Base-by-base conservation (phyloP, 2,888 invertebrate species). In the Polymixis flavicincta region DNA sequence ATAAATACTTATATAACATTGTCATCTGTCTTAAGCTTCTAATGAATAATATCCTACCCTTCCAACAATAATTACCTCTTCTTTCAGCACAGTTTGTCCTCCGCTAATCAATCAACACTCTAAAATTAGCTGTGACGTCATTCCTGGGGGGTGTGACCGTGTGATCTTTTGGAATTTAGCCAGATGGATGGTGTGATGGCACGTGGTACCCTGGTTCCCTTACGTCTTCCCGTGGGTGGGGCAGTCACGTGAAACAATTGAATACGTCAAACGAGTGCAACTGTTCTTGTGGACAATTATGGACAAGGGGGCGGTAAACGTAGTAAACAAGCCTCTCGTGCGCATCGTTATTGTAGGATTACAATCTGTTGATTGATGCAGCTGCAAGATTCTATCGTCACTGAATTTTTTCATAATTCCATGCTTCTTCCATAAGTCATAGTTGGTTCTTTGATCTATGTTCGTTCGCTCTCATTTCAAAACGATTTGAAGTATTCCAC, bases 141-240 rank as follows among this genome's bases (percentile, higher is more conserved):
- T 68, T 19, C 32, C 45, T 73, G 74, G 87, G 87, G 90, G 93
- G 92, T 92, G 92, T 93, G 92, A 90, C 90, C 84, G 88, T 85
- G 85, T 85, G 77, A 83, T 72, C 74, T 89, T 66, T 89, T 90
- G 90, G 90, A 87, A 68, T 54, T 71, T 14, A 70, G 84, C 85
- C 87, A 80, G 67, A 42, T 73, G 7, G 8, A 57, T 86, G 85
- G 85, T 70, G 71, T 76, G 80, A 85, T 65, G 45, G 76, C 90
- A 89, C 89, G 90, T 90, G 90, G 87, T 75, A 61, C 60, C 74
- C 77, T 78, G 82, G 75, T 70, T 72, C 79, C 83, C 37, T 50
- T 50, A 59, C 80, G 80, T 82, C 75, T 80, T 76, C 69, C 54
- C 81, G 77, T 78, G 64, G 80, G 86, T 65, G 74, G 75, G 67